These are phyloP conservation scores for Lomographa bimaculata DNA, from an alignment of 2,888 invertebrate genomes.

Conservation along the genomic window DNA sequence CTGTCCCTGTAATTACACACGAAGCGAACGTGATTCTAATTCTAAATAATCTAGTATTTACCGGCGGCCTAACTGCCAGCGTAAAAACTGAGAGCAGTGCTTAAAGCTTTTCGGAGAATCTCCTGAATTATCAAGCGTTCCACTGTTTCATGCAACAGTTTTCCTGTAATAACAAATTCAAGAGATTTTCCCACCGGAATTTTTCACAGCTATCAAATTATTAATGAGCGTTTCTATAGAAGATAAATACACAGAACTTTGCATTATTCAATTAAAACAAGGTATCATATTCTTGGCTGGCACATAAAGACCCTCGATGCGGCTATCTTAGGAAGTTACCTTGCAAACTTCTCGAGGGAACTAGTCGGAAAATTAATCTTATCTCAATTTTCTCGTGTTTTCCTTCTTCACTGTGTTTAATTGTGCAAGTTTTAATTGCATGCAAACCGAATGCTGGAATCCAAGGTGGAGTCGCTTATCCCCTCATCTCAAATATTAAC, in stretches of 20 bases:
- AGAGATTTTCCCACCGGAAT: neutral
- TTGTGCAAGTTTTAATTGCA: conserved; percentile 78
- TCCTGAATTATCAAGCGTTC: neutral
- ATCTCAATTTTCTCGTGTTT: conserved; percentile 73
- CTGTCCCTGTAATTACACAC: conserved; percentile 59
- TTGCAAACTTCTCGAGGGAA: conserved; percentile 55
- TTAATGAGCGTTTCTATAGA: conserved; percentile 2
- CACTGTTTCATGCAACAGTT: neutral
- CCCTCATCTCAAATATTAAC: conserved; percentile 48
- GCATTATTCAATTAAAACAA: conserved; percentile 40
- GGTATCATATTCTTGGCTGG: conserved; percentile 36
- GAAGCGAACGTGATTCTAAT: conserved; percentile 54
- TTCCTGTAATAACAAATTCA: neutral
- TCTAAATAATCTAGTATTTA: conserved; percentile 36
- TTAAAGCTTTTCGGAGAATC: conserved; percentile 1
- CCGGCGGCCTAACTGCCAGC: neutral
- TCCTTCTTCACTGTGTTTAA: conserved; percentile 67
- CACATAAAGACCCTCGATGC: conserved; percentile 37
- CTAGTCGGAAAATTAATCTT: conserved; percentile 75
- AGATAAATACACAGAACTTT: conserved; percentile 13
- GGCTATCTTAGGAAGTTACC: conserved; percentile 55
- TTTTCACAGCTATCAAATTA: neutral
- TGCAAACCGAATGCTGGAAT: conserved; percentile 62
- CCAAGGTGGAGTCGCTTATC: conserved; percentile 48
- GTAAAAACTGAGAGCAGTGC: conserved; percentile 14